phyloP scores from a whole-genome alignment of 2,797 vertebrate species.

The Lateolabrax maculatus region DNA sequence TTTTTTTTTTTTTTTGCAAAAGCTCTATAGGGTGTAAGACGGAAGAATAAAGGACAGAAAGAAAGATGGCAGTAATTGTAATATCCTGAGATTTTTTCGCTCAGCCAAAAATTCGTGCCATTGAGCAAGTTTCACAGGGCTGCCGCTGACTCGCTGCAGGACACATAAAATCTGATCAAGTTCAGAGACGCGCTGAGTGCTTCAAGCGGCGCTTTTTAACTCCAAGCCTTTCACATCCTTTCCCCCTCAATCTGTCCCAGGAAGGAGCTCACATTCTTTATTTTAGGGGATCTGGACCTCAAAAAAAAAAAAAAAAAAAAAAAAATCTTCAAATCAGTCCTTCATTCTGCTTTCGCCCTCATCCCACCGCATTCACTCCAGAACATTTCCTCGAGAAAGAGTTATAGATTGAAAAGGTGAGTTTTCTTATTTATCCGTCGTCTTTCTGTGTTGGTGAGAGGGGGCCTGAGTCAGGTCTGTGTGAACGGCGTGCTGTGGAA shows the following conservation, averaged over 20 bases:
- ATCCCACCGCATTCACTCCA: slow-evolving; percentile 84
- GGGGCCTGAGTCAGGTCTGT: slow-evolving; percentile 1
- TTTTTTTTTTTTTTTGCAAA: slow-evolving; percentile 74
- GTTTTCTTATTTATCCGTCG: slow-evolving; percentile 78
- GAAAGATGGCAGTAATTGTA: slow-evolving; percentile 91
- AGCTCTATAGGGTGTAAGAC: slow-evolving; percentile 86
- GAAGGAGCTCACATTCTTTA: slow-evolving; percentile 91
- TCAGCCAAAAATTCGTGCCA: slow-evolving; percentile 86
- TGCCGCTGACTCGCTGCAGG: slow-evolving; percentile 94
- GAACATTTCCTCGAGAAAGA: slow-evolving; percentile 82
- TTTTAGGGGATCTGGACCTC: slow-evolving; percentile 84
- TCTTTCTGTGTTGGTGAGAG: slow-evolving; percentile 29
- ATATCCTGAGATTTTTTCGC: slow-evolving; percentile 86
- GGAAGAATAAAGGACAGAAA: slow-evolving; percentile 87
- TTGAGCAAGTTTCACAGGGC: slow-evolving; percentile 89
- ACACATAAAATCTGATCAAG: slow-evolving; percentile 98
- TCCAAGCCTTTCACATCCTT: slow-evolving; percentile 89
- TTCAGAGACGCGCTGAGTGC: slow-evolving; percentile 94
- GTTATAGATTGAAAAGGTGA: slow-evolving; percentile 89
- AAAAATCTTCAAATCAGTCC: slow-evolving; percentile 84
- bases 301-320: slow-evolving; percentile 57
- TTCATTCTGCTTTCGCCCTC: slow-evolving; percentile 82
- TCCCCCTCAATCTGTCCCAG: slow-evolving; percentile 86
- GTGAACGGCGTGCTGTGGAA: slow-evolving; percentile 29
- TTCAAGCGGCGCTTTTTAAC: slow-evolving; percentile 96